These are phyloP conservation scores for Portunus trituberculatus DNA, from an alignment of 1,140 invertebrate genomes.

Conservation along the genomic window DNA sequence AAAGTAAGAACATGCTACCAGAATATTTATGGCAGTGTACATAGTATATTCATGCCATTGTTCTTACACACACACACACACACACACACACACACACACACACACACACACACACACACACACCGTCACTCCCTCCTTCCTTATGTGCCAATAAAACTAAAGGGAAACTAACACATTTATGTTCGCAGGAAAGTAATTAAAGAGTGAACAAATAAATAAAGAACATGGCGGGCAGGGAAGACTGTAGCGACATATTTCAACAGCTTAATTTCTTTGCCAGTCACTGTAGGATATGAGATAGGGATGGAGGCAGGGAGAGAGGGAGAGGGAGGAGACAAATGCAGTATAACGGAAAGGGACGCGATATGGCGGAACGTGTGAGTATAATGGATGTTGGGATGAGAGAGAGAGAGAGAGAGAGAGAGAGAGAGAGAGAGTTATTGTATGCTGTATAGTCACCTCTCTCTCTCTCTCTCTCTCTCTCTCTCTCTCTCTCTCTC, in stretches of 20 bases:
- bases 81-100: constrained; percentile 20
- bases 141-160: not conserved
- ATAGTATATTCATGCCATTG: not conserved
- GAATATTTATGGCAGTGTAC: not conserved
- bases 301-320: not conserved
- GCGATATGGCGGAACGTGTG: not conserved
- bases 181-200: not conserved
- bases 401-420: constrained; percentile 18
- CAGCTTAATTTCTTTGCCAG: not conserved
- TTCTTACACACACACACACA: not conserved
- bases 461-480: constrained; percentile 36
- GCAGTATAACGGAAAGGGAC: not conserved
- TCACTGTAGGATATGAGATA: not conserved
- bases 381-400: not conserved
- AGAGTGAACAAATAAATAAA: not conserved
- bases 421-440: not conserved
- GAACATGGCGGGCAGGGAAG: not conserved
- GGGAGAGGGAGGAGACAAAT: not conserved
- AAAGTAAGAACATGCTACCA: not conserved
- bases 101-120: constrained; percentile 17
- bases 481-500: constrained; percentile 30
- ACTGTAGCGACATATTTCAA: not conserved
- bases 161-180: not conserved
- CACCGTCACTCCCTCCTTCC: not conserved
- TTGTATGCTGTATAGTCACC: not conserved